Conservation (phyloP, 2,797 vertebrate species). For the Menidia menidia region DNA sequence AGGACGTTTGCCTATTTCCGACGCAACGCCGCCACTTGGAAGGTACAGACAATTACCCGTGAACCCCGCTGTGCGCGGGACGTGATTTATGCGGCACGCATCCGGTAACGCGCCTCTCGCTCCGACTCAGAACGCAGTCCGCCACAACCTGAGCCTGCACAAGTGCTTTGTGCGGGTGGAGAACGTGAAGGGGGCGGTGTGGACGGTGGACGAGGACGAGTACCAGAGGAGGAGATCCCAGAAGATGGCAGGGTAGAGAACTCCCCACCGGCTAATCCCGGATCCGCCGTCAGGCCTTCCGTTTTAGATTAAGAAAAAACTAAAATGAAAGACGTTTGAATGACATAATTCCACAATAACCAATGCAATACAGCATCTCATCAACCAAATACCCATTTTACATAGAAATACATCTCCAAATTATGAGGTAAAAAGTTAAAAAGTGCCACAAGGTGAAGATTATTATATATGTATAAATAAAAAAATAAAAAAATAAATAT, state of each 20-base stretch:
- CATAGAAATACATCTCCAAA: neutral
- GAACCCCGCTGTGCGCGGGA: slow-evolving; percentile 27
- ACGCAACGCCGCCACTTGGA: slow-evolving; percentile 96
- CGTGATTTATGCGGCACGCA: slow-evolving; percentile 28
- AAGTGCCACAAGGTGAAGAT: too few relatives aligned
- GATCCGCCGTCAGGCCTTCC: neutral
- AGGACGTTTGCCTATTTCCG: slow-evolving; percentile 96
- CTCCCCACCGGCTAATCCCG: slow-evolving; percentile 1
- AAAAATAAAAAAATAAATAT: too few relatives aligned
- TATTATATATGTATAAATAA: neutral
- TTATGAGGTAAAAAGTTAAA: neutral
- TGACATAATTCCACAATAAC: neutral
- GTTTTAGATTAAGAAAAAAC: neutral
- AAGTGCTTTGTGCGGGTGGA: slow-evolving; percentile 93
- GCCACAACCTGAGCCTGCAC: slow-evolving; percentile 81
- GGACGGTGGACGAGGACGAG: slow-evolving; percentile 96
- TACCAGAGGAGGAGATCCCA: slow-evolving; percentile 96
- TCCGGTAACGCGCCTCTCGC: slow-evolving; percentile 16
- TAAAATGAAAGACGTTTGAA: neutral
- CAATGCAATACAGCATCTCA: neutral
- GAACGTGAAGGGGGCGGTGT: slow-evolving; percentile 96
- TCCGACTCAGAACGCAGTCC: slow-evolving; percentile 74
- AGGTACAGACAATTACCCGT: slow-evolving; percentile 82
- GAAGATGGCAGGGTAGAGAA: slow-evolving; percentile 92
- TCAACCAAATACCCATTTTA: too few relatives aligned